phyloP scores from a whole-genome alignment of 2,888 invertebrate species.

The Iselma pallidipennis region DNA sequence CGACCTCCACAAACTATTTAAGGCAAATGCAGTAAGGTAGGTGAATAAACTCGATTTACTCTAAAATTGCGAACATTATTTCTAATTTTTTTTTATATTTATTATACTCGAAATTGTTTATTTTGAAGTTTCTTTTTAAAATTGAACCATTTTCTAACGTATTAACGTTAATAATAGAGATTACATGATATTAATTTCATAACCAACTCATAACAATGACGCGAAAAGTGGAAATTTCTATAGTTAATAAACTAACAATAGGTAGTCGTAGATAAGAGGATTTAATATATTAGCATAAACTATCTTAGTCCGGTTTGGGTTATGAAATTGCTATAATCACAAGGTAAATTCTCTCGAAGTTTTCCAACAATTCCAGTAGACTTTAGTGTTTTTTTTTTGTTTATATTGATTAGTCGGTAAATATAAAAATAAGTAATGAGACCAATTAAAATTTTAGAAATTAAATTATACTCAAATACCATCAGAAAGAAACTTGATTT shows the following conservation, averaged over 20 bases:
- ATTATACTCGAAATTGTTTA: too few relatives aligned
- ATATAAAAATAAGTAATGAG: too few relatives aligned
- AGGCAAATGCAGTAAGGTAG: too few relatives aligned
- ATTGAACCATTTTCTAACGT: not conserved
- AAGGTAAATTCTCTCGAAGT: not conserved
- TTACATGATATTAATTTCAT: not conserved
- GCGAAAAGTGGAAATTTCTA: constrained; percentile 1
- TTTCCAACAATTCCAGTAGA: not conserved
- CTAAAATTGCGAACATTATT: too few relatives aligned
- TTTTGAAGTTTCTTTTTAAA: not conserved
- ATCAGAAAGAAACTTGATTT: too few relatives aligned
- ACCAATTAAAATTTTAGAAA: too few relatives aligned
- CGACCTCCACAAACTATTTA: too few relatives aligned
- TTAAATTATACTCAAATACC: too few relatives aligned
- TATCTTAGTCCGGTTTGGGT: not conserved
- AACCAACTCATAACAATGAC: not conserved
- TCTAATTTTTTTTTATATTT: too few relatives aligned
- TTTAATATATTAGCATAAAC: constrained; percentile 8
- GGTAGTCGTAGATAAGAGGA: constrained; percentile 6
- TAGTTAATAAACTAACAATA: constrained; percentile 8
- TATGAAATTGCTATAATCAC: constrained; percentile 1
- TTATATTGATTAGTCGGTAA: too few relatives aligned
- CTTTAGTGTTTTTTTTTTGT: not conserved
- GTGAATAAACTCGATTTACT: too few relatives aligned
- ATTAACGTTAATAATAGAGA: not conserved